Evolutionary conservation across 2,113 vertebrate genomes (phyloP), one percentile per base, ranked within the genome.

Genomic region (Stictonetta naevosa): DNA sequence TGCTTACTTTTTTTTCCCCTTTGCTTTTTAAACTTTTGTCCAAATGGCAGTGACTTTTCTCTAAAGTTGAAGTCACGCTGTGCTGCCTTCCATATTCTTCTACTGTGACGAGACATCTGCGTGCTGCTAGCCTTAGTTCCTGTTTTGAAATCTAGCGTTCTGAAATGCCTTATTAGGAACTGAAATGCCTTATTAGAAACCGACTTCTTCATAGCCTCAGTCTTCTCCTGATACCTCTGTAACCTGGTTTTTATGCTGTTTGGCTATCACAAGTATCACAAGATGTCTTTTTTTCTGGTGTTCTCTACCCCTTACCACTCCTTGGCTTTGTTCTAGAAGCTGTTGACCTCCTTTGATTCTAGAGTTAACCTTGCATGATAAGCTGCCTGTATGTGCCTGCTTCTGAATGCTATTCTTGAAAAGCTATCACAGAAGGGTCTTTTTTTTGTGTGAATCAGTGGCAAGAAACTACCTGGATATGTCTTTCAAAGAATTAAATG

Each of bases 1-100:
- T 67, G 1, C 1, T 80, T 77, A 66, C 53, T 74, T 71, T 75
- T 29, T 63, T 63, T 83, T 91, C 26, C 16, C 29, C 56, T 76
- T 23, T 63, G 21, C 75, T 76, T 73, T 93, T 74, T 62, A 89
- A 85, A 85, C 9, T 94, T 95, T 85, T 80, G n/a, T 85, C 55
- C 62, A 66, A 87, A 66, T 80, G 46, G 46, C 8, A 1, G 11
- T 69, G 71, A 68, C 16, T 60, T 21, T 64, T 60, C 38, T 69
- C 38, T 78, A 56, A 68, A 29, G 42, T 84, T 84, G 2, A 60
- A 88, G 55, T 59, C 36, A 72, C 20, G 77, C 60, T 31, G 20
- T 83, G 48, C 29, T 89, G 58, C 69, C 48, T 92, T 93, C 72
- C 8, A 0, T 59, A 11, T 59, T 60, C 21, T 83, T 22, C 14